Evolutionary conservation across 2,888 invertebrate species (phyloP).

Genomic region (Digitonthophagus gazella): DNA sequence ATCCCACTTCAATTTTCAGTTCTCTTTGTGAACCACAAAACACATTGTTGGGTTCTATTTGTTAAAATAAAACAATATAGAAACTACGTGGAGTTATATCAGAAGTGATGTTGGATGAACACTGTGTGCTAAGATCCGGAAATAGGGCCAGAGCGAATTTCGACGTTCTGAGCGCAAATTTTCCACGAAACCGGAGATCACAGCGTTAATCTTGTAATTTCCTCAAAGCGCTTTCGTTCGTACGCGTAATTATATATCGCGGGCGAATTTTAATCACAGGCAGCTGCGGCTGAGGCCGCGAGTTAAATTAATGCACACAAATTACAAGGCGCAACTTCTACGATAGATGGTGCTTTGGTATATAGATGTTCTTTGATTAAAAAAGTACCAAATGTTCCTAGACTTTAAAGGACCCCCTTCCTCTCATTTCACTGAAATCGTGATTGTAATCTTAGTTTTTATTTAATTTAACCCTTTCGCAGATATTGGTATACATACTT

Average conservation of each 20-base stretch:
- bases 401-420: too few relatives aligned
- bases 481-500: too few relatives aligned
- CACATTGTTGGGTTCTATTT: too few relatives aligned
- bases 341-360: background rate
- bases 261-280: constrained; percentile 26
- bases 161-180: background rate
- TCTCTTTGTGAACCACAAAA: too few relatives aligned
- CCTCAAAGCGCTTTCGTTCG: constrained; percentile 22
- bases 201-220: constrained; percentile 26
- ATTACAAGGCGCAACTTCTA: background rate
- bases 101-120: too few relatives aligned
- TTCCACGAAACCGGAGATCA: constrained; percentile 4
- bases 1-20: too few relatives aligned
- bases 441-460: too few relatives aligned
- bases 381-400: too few relatives aligned
- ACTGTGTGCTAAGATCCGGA: background rate
- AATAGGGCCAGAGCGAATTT: background rate
- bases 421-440: too few relatives aligned
- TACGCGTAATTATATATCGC: constrained; percentile 26
- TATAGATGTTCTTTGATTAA: background rate
- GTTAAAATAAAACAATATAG: too few relatives aligned
- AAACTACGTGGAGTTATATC: too few relatives aligned
- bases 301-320: background rate
- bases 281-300: background rate
- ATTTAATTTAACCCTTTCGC: too few relatives aligned